Conservation (phyloP, 2,113 vertebrate species). For the Synodontis membranacea region DNA sequence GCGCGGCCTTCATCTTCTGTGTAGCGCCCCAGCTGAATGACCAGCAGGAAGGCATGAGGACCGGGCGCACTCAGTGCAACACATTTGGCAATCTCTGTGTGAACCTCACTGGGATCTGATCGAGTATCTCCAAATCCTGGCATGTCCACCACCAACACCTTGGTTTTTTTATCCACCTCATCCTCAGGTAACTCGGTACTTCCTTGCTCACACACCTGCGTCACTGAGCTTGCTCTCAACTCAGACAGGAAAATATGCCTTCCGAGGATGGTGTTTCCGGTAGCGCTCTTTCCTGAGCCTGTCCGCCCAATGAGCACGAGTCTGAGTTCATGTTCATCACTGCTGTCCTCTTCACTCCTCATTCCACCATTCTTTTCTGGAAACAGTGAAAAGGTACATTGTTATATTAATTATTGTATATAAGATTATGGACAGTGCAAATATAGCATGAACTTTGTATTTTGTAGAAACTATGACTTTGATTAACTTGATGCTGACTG, state of each 20-base stretch:
- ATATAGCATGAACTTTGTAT: background rate
- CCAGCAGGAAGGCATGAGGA: slow-evolving; percentile 74
- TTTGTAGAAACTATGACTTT: background rate
- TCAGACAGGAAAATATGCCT: slow-evolving; percentile 64
- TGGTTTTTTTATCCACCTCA: slow-evolving; percentile 46
- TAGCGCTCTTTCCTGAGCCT: slow-evolving; percentile 74
- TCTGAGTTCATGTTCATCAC: slow-evolving; percentile 59
- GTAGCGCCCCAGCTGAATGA: slow-evolving; percentile 72
- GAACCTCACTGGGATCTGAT: slow-evolving; percentile 57
- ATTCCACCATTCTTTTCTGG: background rate
- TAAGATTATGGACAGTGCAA: background rate
- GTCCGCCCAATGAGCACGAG: slow-evolving; percentile 75
- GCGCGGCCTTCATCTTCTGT: slow-evolving; percentile 64
- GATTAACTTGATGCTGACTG: background rate
- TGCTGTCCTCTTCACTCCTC: slow-evolving; percentile 19
- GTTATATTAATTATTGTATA: background rate
- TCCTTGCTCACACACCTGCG: slow-evolving; percentile 62
- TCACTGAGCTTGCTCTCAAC: slow-evolving; percentile 70
- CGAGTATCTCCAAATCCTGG: slow-evolving; percentile 77
- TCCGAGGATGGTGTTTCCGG: slow-evolving; percentile 77
- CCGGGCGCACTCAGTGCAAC: slow-evolving; percentile 68
- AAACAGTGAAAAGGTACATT: background rate
- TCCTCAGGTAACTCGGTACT: slow-evolving; percentile 51
- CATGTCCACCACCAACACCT: slow-evolving; percentile 70
- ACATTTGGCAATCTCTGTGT: slow-evolving; percentile 68